These are phyloP conservation scores for Mirounga angustirostris DNA, from an alignment of 2,113 vertebrate species.

Conservation along the genomic window DNA sequence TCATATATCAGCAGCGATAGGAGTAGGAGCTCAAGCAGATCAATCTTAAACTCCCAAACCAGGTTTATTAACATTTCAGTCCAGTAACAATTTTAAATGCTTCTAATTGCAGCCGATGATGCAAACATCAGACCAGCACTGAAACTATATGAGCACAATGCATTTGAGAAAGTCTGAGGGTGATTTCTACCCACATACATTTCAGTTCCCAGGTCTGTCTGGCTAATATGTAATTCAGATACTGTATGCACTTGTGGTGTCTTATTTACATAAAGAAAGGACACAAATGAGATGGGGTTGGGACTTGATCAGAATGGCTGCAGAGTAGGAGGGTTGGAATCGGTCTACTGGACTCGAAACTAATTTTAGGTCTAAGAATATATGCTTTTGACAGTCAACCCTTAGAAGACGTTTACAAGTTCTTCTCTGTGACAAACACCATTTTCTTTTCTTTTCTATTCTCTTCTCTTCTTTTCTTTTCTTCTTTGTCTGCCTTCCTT, in stretches of 20 bases:
- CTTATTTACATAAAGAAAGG: slow-evolving; percentile 41
- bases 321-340: slow-evolving; percentile 33
- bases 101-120: background rate
- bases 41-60: slow-evolving; percentile 10
- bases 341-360: background rate
- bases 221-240: background rate
- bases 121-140: background rate
- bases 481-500: accelerated
- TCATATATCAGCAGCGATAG: background rate
- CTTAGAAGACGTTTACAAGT: slow-evolving; percentile 53
- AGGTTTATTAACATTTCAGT: slow-evolving; percentile 26
- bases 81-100: background rate
- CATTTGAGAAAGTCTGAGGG: background rate
- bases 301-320: background rate
- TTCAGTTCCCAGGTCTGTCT: slow-evolving; percentile 36
- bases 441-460: background rate
- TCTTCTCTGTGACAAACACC: slow-evolving; percentile 36
- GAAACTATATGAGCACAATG: background rate
- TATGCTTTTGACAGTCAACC: background rate
- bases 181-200: background rate
- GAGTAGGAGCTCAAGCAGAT: background rate
- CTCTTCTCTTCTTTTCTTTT: background rate
- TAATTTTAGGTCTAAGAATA: slow-evolving; percentile 64
- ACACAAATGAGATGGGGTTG: background rate
- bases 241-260: background rate